Percentiles rank a stretch among this genome's conserved stretches.
Evolutionary conservation across 2,797 vertebrate species (phyloP).

Genomic region (Paedocypris micromegethes): DNA sequence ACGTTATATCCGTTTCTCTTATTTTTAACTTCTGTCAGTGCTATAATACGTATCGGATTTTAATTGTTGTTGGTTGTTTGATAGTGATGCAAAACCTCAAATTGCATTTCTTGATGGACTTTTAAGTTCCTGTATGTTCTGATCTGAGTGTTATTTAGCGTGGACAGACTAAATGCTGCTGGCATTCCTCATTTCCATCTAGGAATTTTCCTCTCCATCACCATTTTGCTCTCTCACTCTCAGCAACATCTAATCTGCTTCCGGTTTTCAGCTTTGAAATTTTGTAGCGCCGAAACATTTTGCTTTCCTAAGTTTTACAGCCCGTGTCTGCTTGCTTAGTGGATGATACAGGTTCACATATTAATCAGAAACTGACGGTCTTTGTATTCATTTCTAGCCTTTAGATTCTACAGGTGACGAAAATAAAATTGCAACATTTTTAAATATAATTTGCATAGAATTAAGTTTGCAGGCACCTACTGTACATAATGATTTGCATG

Average conservation of each 20-base stretch:
- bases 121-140: neutral
- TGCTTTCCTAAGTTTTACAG: slow-evolving; percentile 13
- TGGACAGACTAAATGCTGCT: neutral
- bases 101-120: neutral
- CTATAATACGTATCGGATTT: too few relatives aligned
- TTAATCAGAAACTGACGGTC: too few relatives aligned
- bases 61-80: too few relatives aligned
- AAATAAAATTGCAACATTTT: slow-evolving; percentile 4
- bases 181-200: neutral
- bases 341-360: too few relatives aligned
- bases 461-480: neutral
- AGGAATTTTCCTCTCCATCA: neutral
- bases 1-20: neutral
- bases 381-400: too few relatives aligned
- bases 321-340: too few relatives aligned
- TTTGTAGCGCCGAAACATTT: slow-evolving; percentile 32
- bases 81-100: neutral
- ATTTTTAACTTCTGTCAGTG: neutral
- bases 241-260: slow-evolving; percentile 6
- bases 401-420: too few relatives aligned
- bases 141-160: neutral
- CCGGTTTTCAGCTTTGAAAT: slow-evolving; percentile 19
- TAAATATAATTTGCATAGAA: slow-evolving; percentile 1
- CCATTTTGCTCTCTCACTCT: slow-evolving; percentile 5
- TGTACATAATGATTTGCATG: slow-evolving; percentile 11